Evolutionary conservation across 2,113 vertebrate genomes (phyloP).

Genomic region (Sylvietta virens): DNA sequence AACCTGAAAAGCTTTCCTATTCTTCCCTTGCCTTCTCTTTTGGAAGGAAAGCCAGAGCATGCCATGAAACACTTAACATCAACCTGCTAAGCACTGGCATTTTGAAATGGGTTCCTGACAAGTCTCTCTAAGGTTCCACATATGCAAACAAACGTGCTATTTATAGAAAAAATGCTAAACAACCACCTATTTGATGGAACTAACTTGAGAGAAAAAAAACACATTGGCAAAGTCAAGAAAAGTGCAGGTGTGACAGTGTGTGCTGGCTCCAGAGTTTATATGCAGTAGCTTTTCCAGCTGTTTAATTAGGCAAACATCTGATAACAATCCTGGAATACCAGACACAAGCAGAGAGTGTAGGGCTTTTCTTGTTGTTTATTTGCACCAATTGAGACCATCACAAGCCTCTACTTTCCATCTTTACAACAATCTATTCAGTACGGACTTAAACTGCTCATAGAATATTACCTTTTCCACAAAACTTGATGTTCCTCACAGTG

Average conservation of each 20-base stretch:
- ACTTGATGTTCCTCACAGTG: neutral
- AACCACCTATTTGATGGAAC: neutral
- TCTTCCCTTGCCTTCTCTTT: neutral
- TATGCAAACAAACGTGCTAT: neutral
- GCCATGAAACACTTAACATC: neutral
- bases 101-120: neutral
- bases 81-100: neutral
- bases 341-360: neutral
- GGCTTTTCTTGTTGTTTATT: neutral
- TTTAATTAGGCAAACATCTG: neutral
- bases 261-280: neutral
- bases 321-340: neutral
- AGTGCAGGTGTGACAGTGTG: neutral
- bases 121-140: neutral
- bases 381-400: neutral
- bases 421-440: neutral
- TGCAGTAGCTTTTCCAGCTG: neutral
- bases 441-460: neutral
- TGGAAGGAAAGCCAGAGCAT: neutral
- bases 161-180: neutral
- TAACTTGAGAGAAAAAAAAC: neutral
- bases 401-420: neutral
- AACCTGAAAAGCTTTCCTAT: neutral
- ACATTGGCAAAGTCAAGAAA: neutral
- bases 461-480: neutral